Evolutionary conservation across 23 tunicate species (phyloP), one percentile per base, ranked within the genome.

Genomic region (Clavelina lepadiformis): DNA sequence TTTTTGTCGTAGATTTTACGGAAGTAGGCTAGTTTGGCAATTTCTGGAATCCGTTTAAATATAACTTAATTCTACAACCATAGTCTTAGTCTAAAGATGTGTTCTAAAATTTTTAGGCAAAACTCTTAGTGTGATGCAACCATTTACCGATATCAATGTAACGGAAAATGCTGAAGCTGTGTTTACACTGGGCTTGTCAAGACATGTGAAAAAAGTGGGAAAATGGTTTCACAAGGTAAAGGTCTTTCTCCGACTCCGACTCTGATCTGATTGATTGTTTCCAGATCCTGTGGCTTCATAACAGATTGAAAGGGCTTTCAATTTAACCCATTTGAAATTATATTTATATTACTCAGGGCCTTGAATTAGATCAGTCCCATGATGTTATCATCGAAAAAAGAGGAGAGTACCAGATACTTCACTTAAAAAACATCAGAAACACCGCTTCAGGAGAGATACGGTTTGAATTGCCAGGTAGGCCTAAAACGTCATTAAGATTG

Each of bases 181-280:
- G 3, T 77, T 77, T 52, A 65, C 74, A 4, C 67, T 77, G 5
- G 82, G 67, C 3, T 37, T 77, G 53, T 77, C 82, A 6, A 41
- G 71, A 21, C 29, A 41, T 37, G 81, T 64, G 3, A 45, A 52
- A 29, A 77, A 58, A 31, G 29, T 44, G 67, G 82, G 66, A 1
- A 55, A 66, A 51, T 77, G 82, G 82, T 66, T 37, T 35, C 65
- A 77, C 63, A 77, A 77, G 82, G 82, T 77, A 41, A 41, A n/a
- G n/a, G n/a, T n/a, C n/a, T n/a, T n/a, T n/a, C n/a, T n/a, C n/a
- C n/a, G n/a, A n/a, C n/a, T n/a, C n/a, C n/a, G n/a, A n/a, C n/a
- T n/a, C n/a, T n/a, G n/a, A n/a, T n/a, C n/a, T n/a, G n/a, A n/a
- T n/a, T n/a, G n/a, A n/a, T n/a, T n/a, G n/a, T n/a, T n/a, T n/a